These are phyloP conservation scores for Nannobrachium achirus DNA, from an alignment of 2,113 vertebrate species.

Conservation along the genomic window DNA sequence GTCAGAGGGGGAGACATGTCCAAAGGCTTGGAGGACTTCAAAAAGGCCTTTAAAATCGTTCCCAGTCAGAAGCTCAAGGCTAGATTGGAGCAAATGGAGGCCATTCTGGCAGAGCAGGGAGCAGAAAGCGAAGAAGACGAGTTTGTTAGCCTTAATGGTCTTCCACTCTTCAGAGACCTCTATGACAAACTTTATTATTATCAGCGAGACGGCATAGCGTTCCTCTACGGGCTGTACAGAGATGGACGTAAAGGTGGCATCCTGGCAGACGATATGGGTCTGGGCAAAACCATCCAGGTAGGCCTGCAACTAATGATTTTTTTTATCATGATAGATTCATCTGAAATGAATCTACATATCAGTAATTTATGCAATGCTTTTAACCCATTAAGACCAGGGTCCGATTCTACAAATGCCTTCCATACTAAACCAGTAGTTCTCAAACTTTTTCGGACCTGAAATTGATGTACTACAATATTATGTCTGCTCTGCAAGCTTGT, in stretches of 20 bases:
- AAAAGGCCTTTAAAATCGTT: too few species aligned
- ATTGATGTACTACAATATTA: too few species aligned
- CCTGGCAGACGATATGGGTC: conserved; percentile 95
- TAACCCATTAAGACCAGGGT: too few species aligned
- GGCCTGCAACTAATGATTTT: too few species aligned
- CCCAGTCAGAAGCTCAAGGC: too few species aligned
- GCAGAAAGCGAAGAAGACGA: conserved; percentile 60
- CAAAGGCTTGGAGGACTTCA: conserved; percentile 69
- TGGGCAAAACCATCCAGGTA: conserved; percentile 92
- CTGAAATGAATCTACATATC: too few species aligned
- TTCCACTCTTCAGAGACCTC: conserved; percentile 86
- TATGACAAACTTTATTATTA: conserved; percentile 88
- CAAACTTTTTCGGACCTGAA: too few species aligned
- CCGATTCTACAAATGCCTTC: too few species aligned
- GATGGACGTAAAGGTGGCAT: conserved; percentile 87
- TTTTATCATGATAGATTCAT: too few species aligned
- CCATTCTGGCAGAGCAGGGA: conserved; percentile 66
- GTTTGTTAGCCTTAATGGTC: conserved; percentile 86
- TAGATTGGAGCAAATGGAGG: conserved; percentile 74
- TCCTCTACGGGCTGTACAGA: conserved; percentile 86
- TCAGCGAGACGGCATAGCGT: conserved; percentile 89
- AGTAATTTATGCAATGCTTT: too few species aligned
- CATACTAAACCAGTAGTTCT: too few species aligned
- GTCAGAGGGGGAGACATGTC: conserved; percentile 80
- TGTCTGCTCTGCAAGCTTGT: too few species aligned